Evolutionary conservation across 64 coral and sea anemone genomes (phyloP).

Genomic region (Anthopleura sola): DNA sequence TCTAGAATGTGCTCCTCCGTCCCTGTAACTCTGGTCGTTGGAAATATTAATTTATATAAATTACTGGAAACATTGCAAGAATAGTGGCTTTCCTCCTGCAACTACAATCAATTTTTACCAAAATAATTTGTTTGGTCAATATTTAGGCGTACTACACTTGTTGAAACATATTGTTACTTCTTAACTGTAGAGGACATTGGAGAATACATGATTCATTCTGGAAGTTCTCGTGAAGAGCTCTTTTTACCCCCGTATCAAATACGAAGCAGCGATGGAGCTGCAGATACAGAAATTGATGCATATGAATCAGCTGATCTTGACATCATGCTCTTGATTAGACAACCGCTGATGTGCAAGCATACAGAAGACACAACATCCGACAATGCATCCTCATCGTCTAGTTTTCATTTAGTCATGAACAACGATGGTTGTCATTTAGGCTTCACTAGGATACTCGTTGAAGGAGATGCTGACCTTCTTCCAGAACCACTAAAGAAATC

Average conservation of each 20-base stretch:
- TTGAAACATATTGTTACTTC: not conserved
- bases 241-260: not conserved
- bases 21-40: too few species aligned
- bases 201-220: slow-evolving; percentile 20
- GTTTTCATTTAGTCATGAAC: not conserved
- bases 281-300: not conserved
- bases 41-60: too few species aligned
- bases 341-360: not conserved
- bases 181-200: not conserved
- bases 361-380: not conserved
- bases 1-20: too few species aligned
- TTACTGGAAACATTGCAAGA: too few species aligned
- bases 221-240: slow-evolving; percentile 5
- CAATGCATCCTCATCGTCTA: not conserved
- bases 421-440: not conserved
- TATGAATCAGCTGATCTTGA: slow-evolving; percentile 21
- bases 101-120: not conserved
- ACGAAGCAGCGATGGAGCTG: not conserved
- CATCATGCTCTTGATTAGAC: not conserved
- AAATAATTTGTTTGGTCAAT: too few species aligned
- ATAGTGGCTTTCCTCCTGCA: not conserved
- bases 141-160: too few species aligned
- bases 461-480: not conserved
- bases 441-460: not conserved
- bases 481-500: not conserved